phyloP scores from a whole-genome alignment of 2,113 vertebrate species.

The Notothenia coriiceps region DNA sequence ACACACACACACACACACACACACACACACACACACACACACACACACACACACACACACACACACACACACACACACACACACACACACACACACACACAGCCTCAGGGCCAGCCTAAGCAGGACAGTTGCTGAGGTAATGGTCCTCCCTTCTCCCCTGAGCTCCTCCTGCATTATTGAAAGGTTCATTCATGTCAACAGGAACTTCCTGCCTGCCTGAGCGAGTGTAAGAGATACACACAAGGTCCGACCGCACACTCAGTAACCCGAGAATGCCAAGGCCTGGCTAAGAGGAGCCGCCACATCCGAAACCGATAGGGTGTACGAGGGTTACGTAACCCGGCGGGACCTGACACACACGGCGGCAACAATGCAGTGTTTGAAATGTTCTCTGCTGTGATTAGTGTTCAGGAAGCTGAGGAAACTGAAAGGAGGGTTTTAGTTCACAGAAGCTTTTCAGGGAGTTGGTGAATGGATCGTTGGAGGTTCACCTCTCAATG shows the following conservation, averaged over 20 bases:
- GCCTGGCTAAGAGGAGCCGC: slow-evolving; percentile 54
- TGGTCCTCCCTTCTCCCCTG: slow-evolving; percentile 51
- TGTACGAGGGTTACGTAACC: slow-evolving; percentile 46
- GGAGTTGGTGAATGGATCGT: slow-evolving; percentile 32
- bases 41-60: slow-evolving; percentile 5
- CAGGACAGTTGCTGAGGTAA: slow-evolving; percentile 69
- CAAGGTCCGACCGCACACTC: slow-evolving; percentile 59
- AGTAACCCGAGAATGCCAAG: slow-evolving; percentile 75
- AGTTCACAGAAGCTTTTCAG: slow-evolving; percentile 22
- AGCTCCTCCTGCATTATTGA: slow-evolving; percentile 78
- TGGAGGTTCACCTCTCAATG: slow-evolving; percentile 15
- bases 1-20: slow-evolving; percentile 36
- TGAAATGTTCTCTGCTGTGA: slow-evolving; percentile 41
- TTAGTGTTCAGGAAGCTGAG: slow-evolving; percentile 36
- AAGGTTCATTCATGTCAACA: slow-evolving; percentile 78
- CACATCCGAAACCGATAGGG: slow-evolving; percentile 49
- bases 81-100: slow-evolving; percentile 15
- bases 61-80: slow-evolving; percentile 20
- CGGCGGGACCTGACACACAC: slow-evolving; percentile 27
- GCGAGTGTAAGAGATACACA: slow-evolving; percentile 73
- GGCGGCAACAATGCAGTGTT: slow-evolving; percentile 42
- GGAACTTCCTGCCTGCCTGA: slow-evolving; percentile 76
- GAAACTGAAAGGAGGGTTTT: slow-evolving; percentile 16
- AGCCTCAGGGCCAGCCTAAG: slow-evolving; percentile 22
- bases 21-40: slow-evolving; percentile 18